Percentiles rank a stretch among this genome's conserved stretches.
phyloP scores from a whole-genome alignment of 2,888 invertebrate species.

The Diarsia brunnea region DNA sequence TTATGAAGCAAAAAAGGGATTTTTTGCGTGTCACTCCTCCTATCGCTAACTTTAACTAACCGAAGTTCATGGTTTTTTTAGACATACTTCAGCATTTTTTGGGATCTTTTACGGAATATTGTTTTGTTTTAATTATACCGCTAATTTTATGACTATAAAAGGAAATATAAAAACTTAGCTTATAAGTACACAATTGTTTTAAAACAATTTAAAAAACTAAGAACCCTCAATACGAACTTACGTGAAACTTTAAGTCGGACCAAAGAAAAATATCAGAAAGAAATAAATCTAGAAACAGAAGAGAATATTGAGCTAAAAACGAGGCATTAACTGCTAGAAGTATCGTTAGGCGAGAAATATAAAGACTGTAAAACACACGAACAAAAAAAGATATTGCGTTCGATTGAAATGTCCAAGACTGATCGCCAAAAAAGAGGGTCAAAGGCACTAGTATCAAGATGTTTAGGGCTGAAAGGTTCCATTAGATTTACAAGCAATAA shows the following conservation, averaged over 20 bases:
- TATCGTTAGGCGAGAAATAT: neutral
- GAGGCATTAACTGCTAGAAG: neutral
- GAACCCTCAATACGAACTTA: too few relatives aligned
- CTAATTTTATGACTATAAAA: neutral
- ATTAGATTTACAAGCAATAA: neutral
- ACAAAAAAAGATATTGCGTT: slow-evolving; percentile 6
- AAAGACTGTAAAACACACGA: slow-evolving; percentile 1
- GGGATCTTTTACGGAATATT: too few relatives aligned
- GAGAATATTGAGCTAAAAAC: neutral
- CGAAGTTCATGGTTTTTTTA: too few relatives aligned
- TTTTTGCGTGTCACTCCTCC: too few relatives aligned
- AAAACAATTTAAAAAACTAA: slow-evolving; percentile 7
- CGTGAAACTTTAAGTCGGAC: neutral
- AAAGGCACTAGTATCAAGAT: neutral
- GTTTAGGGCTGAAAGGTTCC: neutral
- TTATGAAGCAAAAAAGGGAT: too few relatives aligned
- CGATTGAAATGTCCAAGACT: slow-evolving; percentile 5
- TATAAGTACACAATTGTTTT: neutral
- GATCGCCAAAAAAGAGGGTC: neutral
- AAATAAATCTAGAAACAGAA: neutral
- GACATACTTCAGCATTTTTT: too few relatives aligned
- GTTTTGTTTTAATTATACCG: too few relatives aligned
- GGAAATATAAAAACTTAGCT: neutral
- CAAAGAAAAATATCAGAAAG: neutral
- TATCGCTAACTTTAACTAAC: too few relatives aligned